phyloP scores from a whole-genome alignment of 2,797 vertebrate species.

The Myotis myotis region DNA sequence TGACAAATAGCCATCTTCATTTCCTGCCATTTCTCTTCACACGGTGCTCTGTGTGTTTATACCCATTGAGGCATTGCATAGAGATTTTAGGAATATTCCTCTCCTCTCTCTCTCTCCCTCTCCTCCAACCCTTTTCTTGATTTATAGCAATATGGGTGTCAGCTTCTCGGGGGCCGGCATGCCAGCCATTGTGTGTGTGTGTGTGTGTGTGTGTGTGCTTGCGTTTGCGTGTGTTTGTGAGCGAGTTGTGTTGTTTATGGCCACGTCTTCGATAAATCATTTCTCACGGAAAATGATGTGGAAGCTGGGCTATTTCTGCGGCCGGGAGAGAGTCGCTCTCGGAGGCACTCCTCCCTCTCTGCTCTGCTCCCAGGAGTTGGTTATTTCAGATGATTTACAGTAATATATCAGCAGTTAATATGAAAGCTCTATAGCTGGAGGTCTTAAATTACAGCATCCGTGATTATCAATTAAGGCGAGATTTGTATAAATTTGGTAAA shows the following conservation, averaged over 20 bases:
- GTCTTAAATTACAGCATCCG: conserved; percentile 92
- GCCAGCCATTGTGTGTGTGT: conserved; percentile 91
- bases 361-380: conserved; percentile 85
- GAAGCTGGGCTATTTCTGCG: conserved; percentile 88
- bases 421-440: conserved; percentile 89
- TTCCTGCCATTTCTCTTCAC: conserved; percentile 91
- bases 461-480: conserved; percentile 94
- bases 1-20: conserved; percentile 92
- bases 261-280: conserved; percentile 94
- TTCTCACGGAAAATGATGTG: conserved; percentile 91
- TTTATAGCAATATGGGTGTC: conserved; percentile 98
- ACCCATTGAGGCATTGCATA: conserved; percentile 87
- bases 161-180: conserved; percentile 87
- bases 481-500: conserved; percentile 94
- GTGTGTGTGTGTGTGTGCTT: conserved; percentile 83
- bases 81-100: conserved; percentile 86
- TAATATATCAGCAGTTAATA: conserved; percentile 90
- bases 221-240: conserved; percentile 91
- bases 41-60: conserved; percentile 85
- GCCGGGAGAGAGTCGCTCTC: conserved; percentile 79
- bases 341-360: conserved; percentile 74
- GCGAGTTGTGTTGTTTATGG: conserved; percentile 96
- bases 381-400: conserved; percentile 87
- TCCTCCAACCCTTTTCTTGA: conserved; percentile 91
- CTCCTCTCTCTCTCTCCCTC: conserved; percentile 78